These are phyloP conservation scores for Microplitis deprimator DNA, from an alignment of 2,888 invertebrate genomes.

Conservation along the genomic window DNA sequence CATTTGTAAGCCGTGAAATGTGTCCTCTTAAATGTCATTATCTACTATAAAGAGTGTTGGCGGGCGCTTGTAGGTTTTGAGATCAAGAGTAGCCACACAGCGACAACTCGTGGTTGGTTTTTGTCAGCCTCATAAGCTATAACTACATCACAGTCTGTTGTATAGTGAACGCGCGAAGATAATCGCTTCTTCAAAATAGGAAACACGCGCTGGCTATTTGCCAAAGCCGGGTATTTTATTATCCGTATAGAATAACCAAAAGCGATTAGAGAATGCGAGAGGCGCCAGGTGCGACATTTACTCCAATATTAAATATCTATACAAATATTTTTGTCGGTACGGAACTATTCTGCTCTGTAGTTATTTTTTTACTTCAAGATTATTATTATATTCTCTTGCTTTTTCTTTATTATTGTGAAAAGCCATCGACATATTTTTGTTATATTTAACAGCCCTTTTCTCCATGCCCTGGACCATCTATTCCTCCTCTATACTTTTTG, in stretches of 20 bases:
- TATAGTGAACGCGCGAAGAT: conserved; percentile 50
- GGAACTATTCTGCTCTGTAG: neutral
- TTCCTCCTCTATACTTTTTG: neutral
- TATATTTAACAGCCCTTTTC: neutral
- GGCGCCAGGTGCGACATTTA: conserved; percentile 57
- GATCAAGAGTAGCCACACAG: conserved; percentile 26
- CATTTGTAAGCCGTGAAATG: conserved; percentile 64
- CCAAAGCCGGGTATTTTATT: conserved; percentile 24
- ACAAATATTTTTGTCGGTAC: neutral
- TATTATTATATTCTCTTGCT: neutral
- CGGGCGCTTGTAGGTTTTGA: conserved; percentile 27
- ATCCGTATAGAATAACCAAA: conserved; percentile 28
- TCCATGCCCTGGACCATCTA: neutral
- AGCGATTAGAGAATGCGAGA: conserved; percentile 44
- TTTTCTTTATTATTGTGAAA: neutral
- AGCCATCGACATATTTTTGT: conserved; percentile 1
- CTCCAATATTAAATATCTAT: conserved; percentile 16
- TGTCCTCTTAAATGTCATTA: conserved; percentile 65
- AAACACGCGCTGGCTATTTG: conserved; percentile 63
- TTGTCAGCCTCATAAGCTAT: neutral
- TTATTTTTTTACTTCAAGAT: neutral
- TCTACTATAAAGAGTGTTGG: conserved; percentile 46
- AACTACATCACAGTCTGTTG: conserved; percentile 41
- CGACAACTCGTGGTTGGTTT: conserved; percentile 26
- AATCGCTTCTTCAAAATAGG: conserved; percentile 59